These are phyloP conservation scores for Homarus americanus DNA, from an alignment of 1,140 invertebrate species.

Conservation along the genomic window DNA sequence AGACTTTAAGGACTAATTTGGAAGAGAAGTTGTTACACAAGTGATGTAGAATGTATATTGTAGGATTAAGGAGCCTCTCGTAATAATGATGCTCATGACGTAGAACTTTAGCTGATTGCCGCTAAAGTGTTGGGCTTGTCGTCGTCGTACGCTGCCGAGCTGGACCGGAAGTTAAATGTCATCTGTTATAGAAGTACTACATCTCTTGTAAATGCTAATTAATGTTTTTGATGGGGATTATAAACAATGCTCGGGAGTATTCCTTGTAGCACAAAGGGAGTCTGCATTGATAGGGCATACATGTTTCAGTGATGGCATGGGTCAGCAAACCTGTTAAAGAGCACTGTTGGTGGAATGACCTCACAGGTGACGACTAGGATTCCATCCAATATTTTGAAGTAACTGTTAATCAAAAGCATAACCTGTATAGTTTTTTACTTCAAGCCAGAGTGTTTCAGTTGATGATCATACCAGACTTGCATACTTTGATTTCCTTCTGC, in stretches of 20 bases:
- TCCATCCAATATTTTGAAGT: slow-evolving; percentile 67
- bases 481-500: slow-evolving; percentile 40
- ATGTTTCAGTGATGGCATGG: slow-evolving; percentile 53
- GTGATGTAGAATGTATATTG: slow-evolving; percentile 58
- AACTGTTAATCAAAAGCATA: slow-evolving; percentile 68
- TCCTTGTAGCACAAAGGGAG: slow-evolving; percentile 48
- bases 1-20: slow-evolving; percentile 43
- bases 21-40: slow-evolving; percentile 51
- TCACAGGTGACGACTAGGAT: slow-evolving; percentile 62
- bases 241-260: slow-evolving; percentile 35
- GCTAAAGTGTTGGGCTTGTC: slow-evolving; percentile 38
- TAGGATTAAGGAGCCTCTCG: slow-evolving; percentile 51
- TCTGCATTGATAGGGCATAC: not conserved
- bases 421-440: slow-evolving; percentile 72
- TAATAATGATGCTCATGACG: slow-evolving; percentile 30
- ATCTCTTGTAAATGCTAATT: slow-evolving; percentile 45
- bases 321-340: slow-evolving; percentile 29
- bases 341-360: slow-evolving; percentile 50
- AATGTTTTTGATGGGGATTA: slow-evolving; percentile 35
- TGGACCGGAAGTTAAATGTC: slow-evolving; percentile 16
- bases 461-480: slow-evolving; percentile 44
- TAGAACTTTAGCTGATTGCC: slow-evolving; percentile 28
- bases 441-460: slow-evolving; percentile 47
- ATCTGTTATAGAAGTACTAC: slow-evolving; percentile 6
- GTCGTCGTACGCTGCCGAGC: slow-evolving; percentile 31